Evolutionary conservation across 1,140 invertebrate species (phyloP).

Genomic region (Bacillus rossius): DNA sequence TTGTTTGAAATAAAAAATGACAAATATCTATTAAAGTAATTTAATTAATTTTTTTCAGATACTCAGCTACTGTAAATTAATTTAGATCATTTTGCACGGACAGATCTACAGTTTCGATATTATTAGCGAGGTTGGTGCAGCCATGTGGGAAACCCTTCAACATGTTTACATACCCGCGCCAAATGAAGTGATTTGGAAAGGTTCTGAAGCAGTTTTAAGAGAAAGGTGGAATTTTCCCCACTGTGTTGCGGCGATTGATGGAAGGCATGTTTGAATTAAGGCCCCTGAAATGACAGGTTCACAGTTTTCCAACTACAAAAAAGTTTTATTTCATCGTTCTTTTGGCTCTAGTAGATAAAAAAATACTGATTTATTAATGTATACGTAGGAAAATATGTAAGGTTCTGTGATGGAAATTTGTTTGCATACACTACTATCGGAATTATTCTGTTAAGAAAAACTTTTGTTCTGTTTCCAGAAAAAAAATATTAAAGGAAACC

Average conservation of each 20-base stretch:
- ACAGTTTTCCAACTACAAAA: background rate
- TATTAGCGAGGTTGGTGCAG: background rate
- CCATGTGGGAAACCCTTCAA: background rate
- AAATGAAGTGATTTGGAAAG: conserved; percentile 1
- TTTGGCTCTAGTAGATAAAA: conserved; percentile 43
- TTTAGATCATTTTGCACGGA: background rate
- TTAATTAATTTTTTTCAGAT: conserved; percentile 6
- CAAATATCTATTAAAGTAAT: too few species aligned
- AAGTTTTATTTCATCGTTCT: conserved; percentile 37
- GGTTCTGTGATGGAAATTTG: conserved; percentile 37
- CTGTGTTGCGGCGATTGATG: conserved; percentile 36
- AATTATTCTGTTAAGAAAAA: background rate
- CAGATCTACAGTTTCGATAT: background rate
- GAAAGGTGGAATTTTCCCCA: conserved; percentile 39
- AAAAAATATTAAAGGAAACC: background rate
- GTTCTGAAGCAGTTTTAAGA: conserved; percentile 27
- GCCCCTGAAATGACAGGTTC: conserved; percentile 13
- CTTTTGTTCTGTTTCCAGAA: background rate
- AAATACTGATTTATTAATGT: conserved; percentile 42
- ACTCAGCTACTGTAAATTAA: conserved; percentile 1
- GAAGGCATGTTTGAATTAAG: conserved; percentile 38
- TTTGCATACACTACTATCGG: conserved; percentile 8
- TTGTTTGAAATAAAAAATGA: too few species aligned
- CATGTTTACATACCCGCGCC: background rate
- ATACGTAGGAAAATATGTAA: conserved; percentile 42